Percentiles rank a stretch among this genome's conserved stretches.
These are phyloP conservation scores for Agrotis ipsilon DNA, from an alignment of 2,888 invertebrate species.

Conservation along the genomic window DNA sequence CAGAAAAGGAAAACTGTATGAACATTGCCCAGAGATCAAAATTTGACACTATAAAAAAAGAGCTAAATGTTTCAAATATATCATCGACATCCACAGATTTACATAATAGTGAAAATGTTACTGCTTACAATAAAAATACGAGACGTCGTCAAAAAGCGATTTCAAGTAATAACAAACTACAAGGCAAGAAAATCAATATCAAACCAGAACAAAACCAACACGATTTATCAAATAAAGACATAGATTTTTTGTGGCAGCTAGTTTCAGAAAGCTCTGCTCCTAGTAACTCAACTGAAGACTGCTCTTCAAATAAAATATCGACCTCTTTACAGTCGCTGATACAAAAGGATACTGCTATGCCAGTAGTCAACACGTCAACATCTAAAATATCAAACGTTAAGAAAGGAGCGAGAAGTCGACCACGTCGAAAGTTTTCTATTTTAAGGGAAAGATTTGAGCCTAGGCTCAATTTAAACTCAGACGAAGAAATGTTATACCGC, in stretches of 20 bases:
- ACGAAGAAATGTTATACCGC: conserved; percentile 87
- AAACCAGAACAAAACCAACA: conserved; percentile 77
- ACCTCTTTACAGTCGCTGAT: conserved; percentile 87
- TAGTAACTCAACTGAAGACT: conserved; percentile 78
- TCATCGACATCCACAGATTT: conserved; percentile 65
- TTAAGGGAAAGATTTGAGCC: conserved; percentile 91
- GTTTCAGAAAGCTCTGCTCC: conserved; percentile 83
- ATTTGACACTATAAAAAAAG: conserved; percentile 76
- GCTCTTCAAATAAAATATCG: conserved; percentile 81
- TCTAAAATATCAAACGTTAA: conserved; percentile 83
- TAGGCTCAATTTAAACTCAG: conserved; percentile 82
- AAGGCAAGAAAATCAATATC: conserved; percentile 76
- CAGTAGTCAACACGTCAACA: conserved; percentile 69
- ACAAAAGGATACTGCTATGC: conserved; percentile 80
- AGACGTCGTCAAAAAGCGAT: conserved; percentile 76
- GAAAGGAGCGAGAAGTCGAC: conserved; percentile 83
- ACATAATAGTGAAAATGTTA: conserved; percentile 64
- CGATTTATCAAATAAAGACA: conserved; percentile 84
- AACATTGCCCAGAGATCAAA: conserved; percentile 76
- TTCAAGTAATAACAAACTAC: conserved; percentile 71
- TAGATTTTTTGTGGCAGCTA: conserved; percentile 87
- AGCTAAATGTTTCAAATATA: conserved; percentile 67
- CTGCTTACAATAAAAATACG: conserved; percentile 73
- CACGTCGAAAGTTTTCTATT: conserved; percentile 91
- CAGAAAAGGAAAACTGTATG: conserved; percentile 84